A percentile compares a stretch with the other conserved stretches of the same genome.
Conservation (phyloP, 2,113 vertebrate species). For the Ictalurus furcatus region DNA sequence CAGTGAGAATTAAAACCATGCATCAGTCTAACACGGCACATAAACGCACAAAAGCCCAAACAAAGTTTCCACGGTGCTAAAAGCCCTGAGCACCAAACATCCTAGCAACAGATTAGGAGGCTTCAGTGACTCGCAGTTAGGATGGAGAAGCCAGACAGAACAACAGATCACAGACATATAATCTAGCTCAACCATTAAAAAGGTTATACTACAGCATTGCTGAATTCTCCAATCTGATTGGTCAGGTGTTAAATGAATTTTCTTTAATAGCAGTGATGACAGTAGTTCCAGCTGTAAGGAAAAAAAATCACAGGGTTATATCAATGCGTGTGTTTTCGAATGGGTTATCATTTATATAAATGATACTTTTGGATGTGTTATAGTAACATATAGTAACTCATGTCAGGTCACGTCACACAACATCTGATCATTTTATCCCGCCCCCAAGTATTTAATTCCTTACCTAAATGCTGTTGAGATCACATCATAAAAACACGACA, state of each 20-base stretch:
- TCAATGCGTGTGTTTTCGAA: background rate
- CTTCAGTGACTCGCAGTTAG: constrained; percentile 33
- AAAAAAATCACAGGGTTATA: background rate
- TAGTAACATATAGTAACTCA: background rate
- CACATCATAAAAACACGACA: background rate
- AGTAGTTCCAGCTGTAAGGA: background rate
- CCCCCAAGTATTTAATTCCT: background rate
- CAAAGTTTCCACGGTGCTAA: constrained; percentile 43
- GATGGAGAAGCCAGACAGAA: background rate
- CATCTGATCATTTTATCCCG: background rate
- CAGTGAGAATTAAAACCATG: constrained; percentile 29
- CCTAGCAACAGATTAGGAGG: constrained; percentile 44
- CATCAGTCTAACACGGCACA: constrained; percentile 29
- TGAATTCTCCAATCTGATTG: background rate
- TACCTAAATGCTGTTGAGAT: background rate
- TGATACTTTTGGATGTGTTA: background rate
- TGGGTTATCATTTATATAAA: background rate
- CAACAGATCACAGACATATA: background rate
- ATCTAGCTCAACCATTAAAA: background rate
- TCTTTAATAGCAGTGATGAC: background rate
- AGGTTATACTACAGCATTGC: background rate
- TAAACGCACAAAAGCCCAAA: constrained; percentile 33
- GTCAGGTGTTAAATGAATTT: background rate
- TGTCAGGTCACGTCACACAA: background rate
- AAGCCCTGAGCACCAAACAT: constrained; percentile 37